Evolutionary conservation across 2,113 vertebrate species (phyloP).

Genomic region (Heliornis fulica): DNA sequence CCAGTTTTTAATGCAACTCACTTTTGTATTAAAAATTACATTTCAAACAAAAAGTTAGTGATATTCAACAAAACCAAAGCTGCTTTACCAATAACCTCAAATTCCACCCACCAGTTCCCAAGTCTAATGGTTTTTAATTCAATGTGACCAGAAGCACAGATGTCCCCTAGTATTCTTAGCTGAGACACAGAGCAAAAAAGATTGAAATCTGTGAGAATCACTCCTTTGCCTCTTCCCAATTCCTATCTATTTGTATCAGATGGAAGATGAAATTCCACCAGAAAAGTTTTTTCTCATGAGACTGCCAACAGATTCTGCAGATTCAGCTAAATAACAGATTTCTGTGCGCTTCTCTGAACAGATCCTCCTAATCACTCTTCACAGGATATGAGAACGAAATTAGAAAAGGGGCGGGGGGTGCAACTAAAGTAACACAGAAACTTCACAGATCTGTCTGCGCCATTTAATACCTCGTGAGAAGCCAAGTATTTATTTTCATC

Average conservation of each 20-base stretch:
- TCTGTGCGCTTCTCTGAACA: background rate
- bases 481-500: background rate
- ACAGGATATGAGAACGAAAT: background rate
- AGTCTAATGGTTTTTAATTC: background rate
- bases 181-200: background rate
- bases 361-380: background rate
- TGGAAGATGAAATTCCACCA: background rate
- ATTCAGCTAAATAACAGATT: background rate
- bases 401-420: background rate
- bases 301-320: background rate
- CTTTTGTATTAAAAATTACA: background rate
- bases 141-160: background rate
- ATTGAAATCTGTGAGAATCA: background rate
- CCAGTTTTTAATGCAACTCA: background rate
- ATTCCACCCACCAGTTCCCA: background rate
- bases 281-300: background rate
- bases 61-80: background rate
- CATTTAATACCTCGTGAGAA: background rate
- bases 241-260: background rate
- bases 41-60: background rate
- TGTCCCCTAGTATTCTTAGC: background rate
- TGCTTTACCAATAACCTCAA: background rate
- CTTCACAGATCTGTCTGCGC: background rate
- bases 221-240: background rate
- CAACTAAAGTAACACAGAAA: background rate